These are phyloP conservation scores for Vulpes ferrilata DNA, from an alignment of 2,113 vertebrate genomes.

Conservation along the genomic window DNA sequence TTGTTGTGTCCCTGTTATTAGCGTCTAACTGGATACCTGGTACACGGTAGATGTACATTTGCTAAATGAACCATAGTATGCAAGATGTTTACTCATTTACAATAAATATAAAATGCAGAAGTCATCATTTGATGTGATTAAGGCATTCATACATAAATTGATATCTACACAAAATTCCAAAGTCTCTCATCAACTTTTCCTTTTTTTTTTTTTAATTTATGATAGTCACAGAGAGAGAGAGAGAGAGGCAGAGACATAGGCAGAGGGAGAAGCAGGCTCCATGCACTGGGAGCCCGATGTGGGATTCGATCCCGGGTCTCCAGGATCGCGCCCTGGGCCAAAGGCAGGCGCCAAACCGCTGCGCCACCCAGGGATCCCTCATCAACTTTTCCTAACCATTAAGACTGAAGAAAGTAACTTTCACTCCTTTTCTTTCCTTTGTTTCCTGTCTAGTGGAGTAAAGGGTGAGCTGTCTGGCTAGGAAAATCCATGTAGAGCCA, in stretches of 20 bases:
- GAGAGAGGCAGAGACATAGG: too few relatives aligned
- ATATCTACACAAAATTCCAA: not conserved
- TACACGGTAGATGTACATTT: not conserved
- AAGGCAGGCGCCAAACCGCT: too few relatives aligned
- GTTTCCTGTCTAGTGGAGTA: not conserved
- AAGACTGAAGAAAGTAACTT: constrained; percentile 45
- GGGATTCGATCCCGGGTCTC: too few relatives aligned
- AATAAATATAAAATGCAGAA: not conserved
- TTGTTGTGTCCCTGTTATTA: not conserved
- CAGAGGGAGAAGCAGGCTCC: too few relatives aligned
- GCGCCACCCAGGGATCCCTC: too few relatives aligned
- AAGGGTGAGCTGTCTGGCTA: not conserved
- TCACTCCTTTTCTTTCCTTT: not conserved
- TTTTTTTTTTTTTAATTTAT: too few relatives aligned
- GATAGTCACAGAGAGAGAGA: too few relatives aligned
- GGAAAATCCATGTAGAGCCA: not conserved
- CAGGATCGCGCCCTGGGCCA: too few relatives aligned
- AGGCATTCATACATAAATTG: constrained; percentile 14
- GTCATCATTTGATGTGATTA: not conserved
- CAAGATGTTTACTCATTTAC: constrained; percentile 28
- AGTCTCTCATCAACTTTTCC: constrained; percentile 16
- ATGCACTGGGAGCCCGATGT: too few relatives aligned
- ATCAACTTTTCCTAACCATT: constrained; percentile 12
- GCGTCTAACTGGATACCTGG: not conserved
- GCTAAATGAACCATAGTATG: not conserved